These are phyloP conservation scores for Hydractinia symbiolongicarpus DNA, from an alignment of 30 jellyfish, hydroid and myxozoan genomes.

Conservation along the genomic window DNA sequence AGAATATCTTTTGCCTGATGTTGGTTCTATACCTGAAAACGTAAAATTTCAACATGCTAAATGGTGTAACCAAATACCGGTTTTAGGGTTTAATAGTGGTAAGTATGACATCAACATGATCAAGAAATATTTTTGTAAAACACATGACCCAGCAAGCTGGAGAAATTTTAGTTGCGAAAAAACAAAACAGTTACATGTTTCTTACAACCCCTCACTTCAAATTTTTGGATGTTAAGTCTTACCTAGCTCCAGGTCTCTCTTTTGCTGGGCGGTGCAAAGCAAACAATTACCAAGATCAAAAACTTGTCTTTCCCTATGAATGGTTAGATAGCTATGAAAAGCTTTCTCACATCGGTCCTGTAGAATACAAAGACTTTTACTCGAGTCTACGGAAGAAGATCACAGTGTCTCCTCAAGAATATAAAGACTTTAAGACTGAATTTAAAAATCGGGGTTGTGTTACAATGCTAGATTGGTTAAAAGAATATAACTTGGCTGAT, in stretches of 20 bases:
- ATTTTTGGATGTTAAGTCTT: slow-evolving; percentile 16
- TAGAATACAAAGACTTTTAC: slow-evolving; percentile 16
- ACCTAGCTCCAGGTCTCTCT: slow-evolving; percentile 21
- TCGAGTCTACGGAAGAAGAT: slow-evolving; percentile 20
- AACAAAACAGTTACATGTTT: slow-evolving; percentile 36
- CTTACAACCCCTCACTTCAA: not conserved
- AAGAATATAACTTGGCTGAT: slow-evolving; percentile 29
- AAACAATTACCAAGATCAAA: not conserved
- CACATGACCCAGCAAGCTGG: not conserved
- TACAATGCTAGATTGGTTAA: slow-evolving; percentile 10
- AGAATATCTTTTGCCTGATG: not conserved
- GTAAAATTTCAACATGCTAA: not conserved
- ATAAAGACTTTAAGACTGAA: slow-evolving; percentile 9
- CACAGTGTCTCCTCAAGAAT: slow-evolving; percentile 1
- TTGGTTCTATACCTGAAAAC: not conserved
- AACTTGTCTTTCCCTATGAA: slow-evolving; percentile 34
- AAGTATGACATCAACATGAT: slow-evolving; percentile 21
- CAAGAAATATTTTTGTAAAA: slow-evolving; percentile 2
- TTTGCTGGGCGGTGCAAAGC: slow-evolving; percentile 12
- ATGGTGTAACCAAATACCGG: slow-evolving; percentile 22
- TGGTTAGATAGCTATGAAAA: slow-evolving; percentile 22
- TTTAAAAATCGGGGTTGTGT: slow-evolving; percentile 2
- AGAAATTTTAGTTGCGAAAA: no score
- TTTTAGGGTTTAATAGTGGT: slow-evolving; percentile 29
- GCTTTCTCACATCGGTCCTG: slow-evolving; percentile 12